Conservation (phyloP, 2,797 vertebrate species). For the Amblyopsis hoosieri region DNA sequence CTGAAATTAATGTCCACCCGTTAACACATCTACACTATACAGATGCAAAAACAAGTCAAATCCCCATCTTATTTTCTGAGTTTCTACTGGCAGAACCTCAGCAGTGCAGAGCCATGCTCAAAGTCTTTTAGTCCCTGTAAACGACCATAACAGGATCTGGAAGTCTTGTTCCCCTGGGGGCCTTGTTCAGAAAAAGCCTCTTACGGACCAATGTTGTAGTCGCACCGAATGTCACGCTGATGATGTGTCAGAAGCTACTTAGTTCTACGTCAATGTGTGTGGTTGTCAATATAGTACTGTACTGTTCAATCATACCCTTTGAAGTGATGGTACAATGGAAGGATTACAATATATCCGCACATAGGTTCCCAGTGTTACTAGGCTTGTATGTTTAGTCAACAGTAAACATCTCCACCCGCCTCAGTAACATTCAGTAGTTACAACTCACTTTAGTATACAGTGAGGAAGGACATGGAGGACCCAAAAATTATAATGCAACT, state of each 20-base stretch:
- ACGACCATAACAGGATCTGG: conserved; percentile 42
- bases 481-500: conserved; percentile 42
- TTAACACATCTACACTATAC: conserved; percentile 75
- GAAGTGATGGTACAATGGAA: conserved; percentile 42
- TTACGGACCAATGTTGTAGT: conserved; percentile 18
- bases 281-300: not conserved
- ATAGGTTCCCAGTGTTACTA: conserved; percentile 44
- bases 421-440: conserved; percentile 74
- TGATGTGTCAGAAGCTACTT: conserved; percentile 24
- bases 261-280: not conserved
- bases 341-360: conserved; percentile 19
- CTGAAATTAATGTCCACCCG: conserved; percentile 78
- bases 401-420: conserved; percentile 50
- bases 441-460: conserved; percentile 63
- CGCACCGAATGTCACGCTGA: conserved; percentile 31
- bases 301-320: conserved; percentile 22
- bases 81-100: conserved; percentile 41
- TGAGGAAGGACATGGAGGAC: conserved; percentile 56
- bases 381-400: conserved; percentile 49
- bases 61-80: conserved; percentile 55
- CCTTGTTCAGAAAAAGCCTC: conserved; percentile 36
- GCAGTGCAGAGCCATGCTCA: conserved; percentile 64
- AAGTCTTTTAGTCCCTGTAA: conserved; percentile 47
- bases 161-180: conserved; percentile 34
- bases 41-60: conserved; percentile 68